Evolutionary conservation across 2,888 invertebrate genomes (phyloP).

Genomic region (Andrena minutula): DNA sequence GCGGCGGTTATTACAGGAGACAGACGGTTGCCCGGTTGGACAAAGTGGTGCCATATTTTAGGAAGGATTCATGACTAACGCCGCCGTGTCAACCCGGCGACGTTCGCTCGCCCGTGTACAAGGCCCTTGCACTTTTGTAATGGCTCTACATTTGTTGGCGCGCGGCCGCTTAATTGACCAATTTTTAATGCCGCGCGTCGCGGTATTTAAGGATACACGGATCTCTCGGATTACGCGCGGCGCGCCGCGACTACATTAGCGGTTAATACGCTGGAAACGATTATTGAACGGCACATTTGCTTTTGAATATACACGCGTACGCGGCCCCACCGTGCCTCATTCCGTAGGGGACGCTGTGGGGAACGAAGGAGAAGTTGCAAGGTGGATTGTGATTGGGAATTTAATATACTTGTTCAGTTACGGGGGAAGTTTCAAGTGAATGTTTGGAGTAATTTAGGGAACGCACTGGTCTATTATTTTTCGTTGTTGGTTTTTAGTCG

Average conservation of each 20-base stretch:
- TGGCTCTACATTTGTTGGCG: constrained; percentile 59
- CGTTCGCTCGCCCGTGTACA: constrained; percentile 46
- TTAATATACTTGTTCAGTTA: background rate
- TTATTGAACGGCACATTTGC: constrained; percentile 36
- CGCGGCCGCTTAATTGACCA: constrained; percentile 64
- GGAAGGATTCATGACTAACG: constrained; percentile 67
- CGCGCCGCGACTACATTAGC: constrained; percentile 38
- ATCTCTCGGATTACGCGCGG: constrained; percentile 14
- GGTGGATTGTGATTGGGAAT: constrained; percentile 23
- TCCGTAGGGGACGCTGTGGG: background rate
- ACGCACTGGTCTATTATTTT: background rate
- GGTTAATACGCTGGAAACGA: constrained; percentile 53
- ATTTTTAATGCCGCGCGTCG: constrained; percentile 50
- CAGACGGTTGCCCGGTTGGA: constrained; percentile 60
- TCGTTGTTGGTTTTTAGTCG: background rate
- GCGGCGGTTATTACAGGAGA: constrained; percentile 66
- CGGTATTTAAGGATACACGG: constrained; percentile 29
- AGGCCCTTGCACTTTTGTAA: constrained; percentile 62
- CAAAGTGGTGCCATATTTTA: constrained; percentile 72
- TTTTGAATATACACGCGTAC: constrained; percentile 11
- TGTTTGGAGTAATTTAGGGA: background rate
- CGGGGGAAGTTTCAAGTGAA: background rate
- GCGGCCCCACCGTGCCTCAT: constrained; percentile 29
- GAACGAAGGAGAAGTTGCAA: constrained; percentile 1
- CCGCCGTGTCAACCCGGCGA: constrained; percentile 51